Conservation (phyloP, 2,797 vertebrate genomes). For the Melanotaenia nigrans region DNA sequence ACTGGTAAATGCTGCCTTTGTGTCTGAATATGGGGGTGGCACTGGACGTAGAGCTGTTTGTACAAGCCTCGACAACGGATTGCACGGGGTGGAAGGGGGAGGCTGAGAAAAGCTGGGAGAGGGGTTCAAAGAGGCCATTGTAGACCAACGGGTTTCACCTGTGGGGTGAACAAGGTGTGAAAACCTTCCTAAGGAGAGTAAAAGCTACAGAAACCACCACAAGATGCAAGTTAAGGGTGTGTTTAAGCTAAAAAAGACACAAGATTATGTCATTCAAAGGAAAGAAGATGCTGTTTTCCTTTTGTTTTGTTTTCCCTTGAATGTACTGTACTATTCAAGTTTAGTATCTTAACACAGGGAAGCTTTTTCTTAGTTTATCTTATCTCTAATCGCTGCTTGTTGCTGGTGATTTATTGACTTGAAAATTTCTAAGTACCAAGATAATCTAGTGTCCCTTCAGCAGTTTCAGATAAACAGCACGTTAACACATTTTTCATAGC, state of each 20-base stretch:
- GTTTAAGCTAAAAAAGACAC: not conserved
- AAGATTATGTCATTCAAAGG: not conserved
- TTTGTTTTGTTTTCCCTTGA: not conserved
- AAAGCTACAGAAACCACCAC: constrained; percentile 31
- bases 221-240: not conserved
- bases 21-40: constrained; percentile 51
- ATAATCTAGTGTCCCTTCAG: constrained; percentile 34
- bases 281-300: not conserved
- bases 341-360: not conserved
- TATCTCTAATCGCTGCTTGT: not conserved
- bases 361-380: constrained; percentile 18
- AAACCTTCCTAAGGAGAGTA: constrained; percentile 29
- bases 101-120: constrained; percentile 44
- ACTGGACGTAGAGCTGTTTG: constrained; percentile 64
- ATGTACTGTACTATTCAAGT: not conserved
- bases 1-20: constrained; percentile 85
- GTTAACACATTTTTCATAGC: not conserved
- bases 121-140: constrained; percentile 60
- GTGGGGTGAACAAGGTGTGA: constrained; percentile 71
- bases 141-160: constrained; percentile 71
- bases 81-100: constrained; percentile 16
- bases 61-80: constrained; percentile 70
- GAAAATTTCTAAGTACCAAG: constrained; percentile 20
- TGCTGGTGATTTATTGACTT: not conserved
- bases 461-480: not conserved